A percentile compares a stretch with the other conserved stretches of the same genome.
These are phyloP conservation scores for Drosophila baimaii DNA, from an alignment of 1,140 invertebrate species.

Conservation along the genomic window DNA sequence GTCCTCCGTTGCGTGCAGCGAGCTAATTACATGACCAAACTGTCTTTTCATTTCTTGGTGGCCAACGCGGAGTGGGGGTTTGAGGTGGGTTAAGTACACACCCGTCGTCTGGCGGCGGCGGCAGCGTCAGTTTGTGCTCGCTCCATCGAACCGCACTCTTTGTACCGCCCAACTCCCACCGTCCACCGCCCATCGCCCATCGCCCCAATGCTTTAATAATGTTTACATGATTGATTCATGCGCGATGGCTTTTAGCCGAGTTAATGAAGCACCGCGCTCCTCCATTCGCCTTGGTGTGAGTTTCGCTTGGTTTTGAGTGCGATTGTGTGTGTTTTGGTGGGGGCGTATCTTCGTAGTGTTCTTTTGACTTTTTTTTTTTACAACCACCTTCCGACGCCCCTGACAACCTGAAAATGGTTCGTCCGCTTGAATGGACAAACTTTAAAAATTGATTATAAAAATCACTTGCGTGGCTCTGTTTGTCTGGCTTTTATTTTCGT, in stretches of 20 bases:
- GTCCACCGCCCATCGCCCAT: not conserved
- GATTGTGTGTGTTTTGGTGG: not conserved
- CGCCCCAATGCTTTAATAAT: conserved; percentile 41
- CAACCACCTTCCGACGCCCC: conserved; percentile 4
- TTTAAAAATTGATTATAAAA: conserved; percentile 64
- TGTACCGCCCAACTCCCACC: conserved; percentile 5
- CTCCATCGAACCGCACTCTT: conserved; percentile 43
- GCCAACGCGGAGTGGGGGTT: conserved; percentile 13
- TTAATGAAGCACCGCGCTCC: conserved; percentile 51
- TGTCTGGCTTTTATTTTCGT: conserved; percentile 12
- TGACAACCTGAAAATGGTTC: conserved; percentile 21
- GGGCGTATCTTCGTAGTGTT: conserved; percentile 11
- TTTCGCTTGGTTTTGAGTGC: not conserved
- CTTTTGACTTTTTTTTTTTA: conserved; percentile 10
- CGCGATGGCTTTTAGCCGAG: conserved; percentile 52
- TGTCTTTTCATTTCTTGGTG: conserved; percentile 67
- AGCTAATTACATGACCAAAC: conserved; percentile 72
- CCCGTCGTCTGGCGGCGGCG: conserved; percentile 31
- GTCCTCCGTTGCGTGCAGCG: conserved; percentile 43
- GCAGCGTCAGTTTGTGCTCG: conserved; percentile 57
- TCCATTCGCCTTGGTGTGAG: not conserved
- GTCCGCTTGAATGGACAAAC: conserved; percentile 18
- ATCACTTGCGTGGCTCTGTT: conserved; percentile 39
- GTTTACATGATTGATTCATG: conserved; percentile 77
- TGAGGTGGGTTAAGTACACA: conserved; percentile 39